Evolutionary conservation across 1,140 invertebrate genomes (phyloP), one percentile per base, ranked within the genome.

Genomic region (Leguminivora glycinivorella): DNA sequence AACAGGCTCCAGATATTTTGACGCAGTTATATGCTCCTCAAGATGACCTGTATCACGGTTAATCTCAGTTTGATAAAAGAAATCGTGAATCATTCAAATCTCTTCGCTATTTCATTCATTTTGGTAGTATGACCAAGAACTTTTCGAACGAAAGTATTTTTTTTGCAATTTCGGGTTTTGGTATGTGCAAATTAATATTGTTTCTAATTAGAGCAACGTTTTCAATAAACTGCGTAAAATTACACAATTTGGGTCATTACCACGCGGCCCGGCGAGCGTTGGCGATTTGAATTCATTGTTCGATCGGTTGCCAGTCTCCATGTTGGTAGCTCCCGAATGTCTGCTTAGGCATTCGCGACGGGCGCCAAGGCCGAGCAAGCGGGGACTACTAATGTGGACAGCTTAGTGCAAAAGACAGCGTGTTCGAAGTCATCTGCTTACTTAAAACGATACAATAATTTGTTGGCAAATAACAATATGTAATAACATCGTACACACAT

Each of bases 201-300:
- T 47, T 47, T 17, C 6, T 0, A 47, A 12, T 17, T 17, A 52
- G 19, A 52, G 17, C 19, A 22, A 6, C 0, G 47, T 7, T 52
- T 52, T 52, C 56, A 24, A 24, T 24, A 40, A 70, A 40, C 17
- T 34, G 69, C 70, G 73, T 79, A 74, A 76, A 84, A 79, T 83
- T 77, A 78, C 77, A 78, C 74, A 78, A 84, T 84, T 83, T 79
- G 71, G 84, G 83, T 83, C 83, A 86, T 83, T 84, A 84, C 72
- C 83, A 77, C 70, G 70, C 58, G 72, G 40, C 70, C 70, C 58
- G 72, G 40, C 73, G 69, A 56, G 69, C 69, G 56, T 40, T 22
- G 24, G 38, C 43, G 60, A 26, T 40, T 69, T 68, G 68, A 43
- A 70, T 70, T 43, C 38, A n/a, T 47, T 66, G 26, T 17, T 31